Evolutionary conservation across 2,888 invertebrate species (phyloP).

Genomic region (Spodoptera exigua): DNA sequence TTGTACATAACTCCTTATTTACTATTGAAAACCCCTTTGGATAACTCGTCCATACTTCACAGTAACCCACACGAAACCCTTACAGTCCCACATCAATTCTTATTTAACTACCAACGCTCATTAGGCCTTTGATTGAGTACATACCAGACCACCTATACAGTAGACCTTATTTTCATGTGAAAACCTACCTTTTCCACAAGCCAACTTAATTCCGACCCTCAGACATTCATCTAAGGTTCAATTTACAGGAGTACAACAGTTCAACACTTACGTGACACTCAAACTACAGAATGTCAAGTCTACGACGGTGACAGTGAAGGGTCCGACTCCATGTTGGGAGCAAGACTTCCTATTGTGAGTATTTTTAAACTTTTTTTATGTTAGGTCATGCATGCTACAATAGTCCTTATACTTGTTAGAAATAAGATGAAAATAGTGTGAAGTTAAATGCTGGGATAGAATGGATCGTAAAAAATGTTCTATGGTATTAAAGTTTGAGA

Average conservation of each 20-base stretch:
- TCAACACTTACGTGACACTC: constrained; percentile 98
- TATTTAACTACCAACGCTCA: constrained; percentile 39
- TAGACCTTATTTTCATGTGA: constrained; percentile 35
- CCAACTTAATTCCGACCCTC: constrained; percentile 30
- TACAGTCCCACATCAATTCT: constrained; percentile 10
- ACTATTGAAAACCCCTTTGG: constrained; percentile 13
- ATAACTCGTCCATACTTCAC: constrained; percentile 10
- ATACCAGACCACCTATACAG: constrained; percentile 30
- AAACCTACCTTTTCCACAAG: constrained; percentile 15
- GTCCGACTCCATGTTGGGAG: constrained; percentile 98
- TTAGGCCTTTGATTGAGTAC: constrained; percentile 46
- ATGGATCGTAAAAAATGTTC: constrained; percentile 8
- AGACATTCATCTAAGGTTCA: constrained; percentile 34
- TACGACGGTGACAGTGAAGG: constrained; percentile 98
- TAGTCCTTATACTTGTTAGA: constrained; percentile 14
- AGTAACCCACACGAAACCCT: constrained; percentile 22
- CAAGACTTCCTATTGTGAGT: constrained; percentile 99
- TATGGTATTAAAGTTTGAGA: constrained; percentile 14
- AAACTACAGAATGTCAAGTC: constrained; percentile 99
- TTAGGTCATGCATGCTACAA: constrained; percentile 26
- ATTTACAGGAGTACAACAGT: constrained; percentile 93
- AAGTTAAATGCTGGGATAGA: neutral
- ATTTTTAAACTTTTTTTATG: constrained; percentile 66
- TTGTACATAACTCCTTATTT: constrained; percentile 13
- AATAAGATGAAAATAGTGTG: constrained; percentile 27